Conservation (phyloP, 2,888 invertebrate genomes). For the Tachina grossa region DNA sequence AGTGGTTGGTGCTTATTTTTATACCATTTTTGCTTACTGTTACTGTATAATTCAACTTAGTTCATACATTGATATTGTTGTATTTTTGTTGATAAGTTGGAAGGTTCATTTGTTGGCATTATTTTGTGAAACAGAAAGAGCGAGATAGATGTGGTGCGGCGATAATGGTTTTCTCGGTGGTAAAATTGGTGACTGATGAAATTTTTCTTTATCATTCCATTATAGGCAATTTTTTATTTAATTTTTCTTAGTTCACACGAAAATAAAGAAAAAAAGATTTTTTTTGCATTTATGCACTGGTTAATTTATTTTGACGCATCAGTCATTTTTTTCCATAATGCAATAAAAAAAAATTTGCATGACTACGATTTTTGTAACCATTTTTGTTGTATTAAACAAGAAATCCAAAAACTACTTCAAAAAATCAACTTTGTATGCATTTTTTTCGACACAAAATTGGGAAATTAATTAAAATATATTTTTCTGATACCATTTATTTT, state of each 20-base stretch:
- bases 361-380: conserved; percentile 45
- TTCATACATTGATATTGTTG: conserved; percentile 48
- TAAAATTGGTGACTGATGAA: conserved; percentile 68
- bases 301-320: background rate
- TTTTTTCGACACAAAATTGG: conserved; percentile 56
- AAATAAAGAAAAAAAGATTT: background rate
- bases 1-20: conserved; percentile 67
- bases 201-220: conserved; percentile 70
- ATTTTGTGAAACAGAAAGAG: conserved; percentile 46
- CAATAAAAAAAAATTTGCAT: conserved; percentile 14
- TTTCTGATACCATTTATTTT: conserved; percentile 15
- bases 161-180: conserved; percentile 51
- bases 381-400: conserved; percentile 46
- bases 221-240: conserved; percentile 41
- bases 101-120: conserved; percentile 50
- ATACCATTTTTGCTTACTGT: conserved; percentile 69
- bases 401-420: conserved; percentile 52
- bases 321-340: background rate
- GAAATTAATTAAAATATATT: conserved; percentile 46
- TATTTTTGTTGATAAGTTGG: conserved; percentile 61
- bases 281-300: conserved; percentile 1
- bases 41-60: conserved; percentile 51
- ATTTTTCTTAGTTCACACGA: background rate
- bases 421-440: conserved; percentile 7
- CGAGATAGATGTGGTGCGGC: conserved; percentile 44